Conservation (phyloP, 2,113 vertebrate genomes). For the Microcebus murinus region DNA sequence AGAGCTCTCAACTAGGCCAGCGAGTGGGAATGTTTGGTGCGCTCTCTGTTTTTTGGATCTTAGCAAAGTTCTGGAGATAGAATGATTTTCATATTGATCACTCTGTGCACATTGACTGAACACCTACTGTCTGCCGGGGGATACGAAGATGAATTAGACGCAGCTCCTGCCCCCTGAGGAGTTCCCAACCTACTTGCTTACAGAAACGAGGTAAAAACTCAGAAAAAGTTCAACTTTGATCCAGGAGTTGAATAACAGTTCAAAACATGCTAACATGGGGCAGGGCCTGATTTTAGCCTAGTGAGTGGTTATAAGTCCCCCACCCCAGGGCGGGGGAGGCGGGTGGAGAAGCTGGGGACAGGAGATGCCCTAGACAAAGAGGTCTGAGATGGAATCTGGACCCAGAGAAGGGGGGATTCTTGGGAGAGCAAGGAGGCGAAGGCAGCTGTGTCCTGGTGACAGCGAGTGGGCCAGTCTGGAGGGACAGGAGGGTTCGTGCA, state of each 20-base stretch:
- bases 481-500: too few species aligned
- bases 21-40: not conserved
- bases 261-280: not conserved
- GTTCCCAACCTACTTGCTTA: conserved; percentile 58
- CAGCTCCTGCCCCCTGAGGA: not conserved
- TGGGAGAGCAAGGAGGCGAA: not conserved
- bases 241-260: not conserved
- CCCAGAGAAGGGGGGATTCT: not conserved
- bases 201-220: conserved; percentile 56
- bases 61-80: conserved; percentile 44
- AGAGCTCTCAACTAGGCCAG: not conserved
- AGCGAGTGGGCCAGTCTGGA: not conserved
- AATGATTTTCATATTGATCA: conserved; percentile 58
- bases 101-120: conserved; percentile 1
- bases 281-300: not conserved
- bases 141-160: conserved; percentile 48
- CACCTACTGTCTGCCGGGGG: conserved; percentile 37
- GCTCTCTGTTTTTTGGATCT: not conserved
- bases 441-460: not conserved
- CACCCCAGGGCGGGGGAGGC: not conserved
- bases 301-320: not conserved
- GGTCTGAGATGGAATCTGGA: not conserved
- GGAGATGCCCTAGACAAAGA: not conserved
- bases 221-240: conserved; percentile 8
- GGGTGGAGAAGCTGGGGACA: not conserved